These are phyloP conservation scores for Gymnarchus niloticus DNA, from an alignment of 2,113 vertebrate species.

Conservation along the genomic window DNA sequence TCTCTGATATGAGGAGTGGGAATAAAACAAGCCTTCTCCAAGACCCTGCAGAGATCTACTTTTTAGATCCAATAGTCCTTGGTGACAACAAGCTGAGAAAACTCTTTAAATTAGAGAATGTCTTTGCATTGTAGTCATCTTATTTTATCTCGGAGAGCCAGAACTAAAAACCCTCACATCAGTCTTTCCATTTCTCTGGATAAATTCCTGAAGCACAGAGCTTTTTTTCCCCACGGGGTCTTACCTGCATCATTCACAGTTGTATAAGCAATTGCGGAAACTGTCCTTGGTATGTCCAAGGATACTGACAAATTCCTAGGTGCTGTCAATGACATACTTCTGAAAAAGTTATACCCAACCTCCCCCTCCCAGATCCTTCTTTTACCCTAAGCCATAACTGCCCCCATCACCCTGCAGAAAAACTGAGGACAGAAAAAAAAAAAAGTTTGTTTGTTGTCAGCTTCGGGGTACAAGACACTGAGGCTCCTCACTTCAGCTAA, in stretches of 20 bases:
- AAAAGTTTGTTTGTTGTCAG: slow-evolving; percentile 4
- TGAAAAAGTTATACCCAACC: background rate
- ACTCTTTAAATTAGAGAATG: background rate
- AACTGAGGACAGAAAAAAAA: background rate
- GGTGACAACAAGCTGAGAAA: background rate
- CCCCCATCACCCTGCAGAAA: background rate
- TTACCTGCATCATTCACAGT: background rate
- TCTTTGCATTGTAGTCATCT: background rate
- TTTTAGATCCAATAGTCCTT: background rate
- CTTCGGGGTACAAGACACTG: background rate
- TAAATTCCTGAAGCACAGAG: background rate
- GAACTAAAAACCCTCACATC: background rate
- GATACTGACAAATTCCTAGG: background rate
- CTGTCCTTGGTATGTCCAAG: background rate
- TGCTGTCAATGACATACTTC: background rate
- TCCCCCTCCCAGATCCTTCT: background rate
- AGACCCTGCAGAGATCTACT: background rate
- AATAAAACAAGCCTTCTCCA: background rate
- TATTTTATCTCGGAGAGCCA: background rate
- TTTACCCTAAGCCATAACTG: background rate
- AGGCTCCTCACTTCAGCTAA: background rate
- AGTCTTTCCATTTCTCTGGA: background rate
- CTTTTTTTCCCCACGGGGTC: background rate
- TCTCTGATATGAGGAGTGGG: background rate
- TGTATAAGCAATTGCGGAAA: background rate